Evolutionary conservation across 2,113 vertebrate genomes (phyloP).

Genomic region (Gorsachius goisagi): DNA sequence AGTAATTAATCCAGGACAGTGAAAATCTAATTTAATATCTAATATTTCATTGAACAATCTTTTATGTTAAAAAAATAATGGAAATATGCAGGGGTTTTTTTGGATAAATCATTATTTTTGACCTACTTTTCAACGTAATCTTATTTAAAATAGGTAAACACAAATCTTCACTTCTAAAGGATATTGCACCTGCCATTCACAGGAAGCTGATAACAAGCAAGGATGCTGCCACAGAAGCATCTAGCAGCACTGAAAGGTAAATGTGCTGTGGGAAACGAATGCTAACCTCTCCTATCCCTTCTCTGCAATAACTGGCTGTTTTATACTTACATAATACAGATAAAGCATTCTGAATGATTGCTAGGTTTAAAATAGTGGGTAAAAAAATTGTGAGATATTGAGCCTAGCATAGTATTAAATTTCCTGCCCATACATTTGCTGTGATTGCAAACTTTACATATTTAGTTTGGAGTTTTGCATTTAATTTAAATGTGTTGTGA

Average conservation of each 20-base stretch:
- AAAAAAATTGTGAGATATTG: neutral
- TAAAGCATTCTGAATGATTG: neutral
- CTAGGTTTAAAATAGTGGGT: neutral
- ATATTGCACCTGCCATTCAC: conserved; percentile 72
- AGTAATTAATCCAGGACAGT: neutral
- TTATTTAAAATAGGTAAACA: conserved; percentile 69
- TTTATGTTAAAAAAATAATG: neutral
- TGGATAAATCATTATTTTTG: neutral
- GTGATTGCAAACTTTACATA: neutral
- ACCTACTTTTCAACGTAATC: neutral
- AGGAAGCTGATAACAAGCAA: conserved; percentile 72
- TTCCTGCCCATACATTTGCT: neutral
- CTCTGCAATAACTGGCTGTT: neutral
- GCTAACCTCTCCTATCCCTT: neutral
- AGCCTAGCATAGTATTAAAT: neutral
- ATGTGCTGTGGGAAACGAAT: neutral
- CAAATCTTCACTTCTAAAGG: conserved; percentile 68
- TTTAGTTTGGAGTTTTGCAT: neutral
- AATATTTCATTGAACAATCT: neutral
- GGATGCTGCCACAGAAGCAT: conserved; percentile 63
- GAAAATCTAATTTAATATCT: neutral
- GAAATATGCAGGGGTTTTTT: neutral
- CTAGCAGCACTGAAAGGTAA: conserved; percentile 77
- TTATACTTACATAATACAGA: neutral
- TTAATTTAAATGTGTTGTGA: neutral